phyloP scores from a whole-genome alignment of 35 echinoderm and acorn worm genomes.

The Eucidaris tribuloides region DNA sequence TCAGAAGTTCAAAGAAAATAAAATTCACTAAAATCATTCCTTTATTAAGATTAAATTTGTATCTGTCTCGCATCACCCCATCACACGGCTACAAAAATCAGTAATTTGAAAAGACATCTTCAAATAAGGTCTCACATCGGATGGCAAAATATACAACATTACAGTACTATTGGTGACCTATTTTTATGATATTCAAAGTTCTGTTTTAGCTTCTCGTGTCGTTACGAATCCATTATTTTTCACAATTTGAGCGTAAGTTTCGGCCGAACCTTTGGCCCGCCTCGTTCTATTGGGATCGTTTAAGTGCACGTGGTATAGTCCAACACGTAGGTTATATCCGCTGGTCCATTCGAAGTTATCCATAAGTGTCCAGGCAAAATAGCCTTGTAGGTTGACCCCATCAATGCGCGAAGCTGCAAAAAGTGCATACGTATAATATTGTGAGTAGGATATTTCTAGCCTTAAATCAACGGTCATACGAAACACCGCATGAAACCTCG shows the following conservation, averaged over 20 bases:
- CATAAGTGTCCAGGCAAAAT: conserved; percentile 56
- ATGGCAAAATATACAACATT: too few species aligned
- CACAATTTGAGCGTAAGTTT: conserved; percentile 4
- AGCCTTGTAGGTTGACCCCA: conserved; percentile 45
- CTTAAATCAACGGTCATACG: too few species aligned
- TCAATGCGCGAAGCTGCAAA: conserved; percentile 19
- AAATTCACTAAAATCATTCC: too few species aligned
- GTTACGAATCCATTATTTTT: conserved; percentile 42
- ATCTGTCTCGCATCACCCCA: too few species aligned
- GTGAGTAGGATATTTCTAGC: not conserved
- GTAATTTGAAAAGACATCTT: too few species aligned
- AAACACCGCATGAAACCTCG: too few species aligned
- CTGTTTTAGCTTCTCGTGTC: not conserved
- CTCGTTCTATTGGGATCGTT: conserved; percentile 26
- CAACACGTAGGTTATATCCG: conserved; percentile 54
- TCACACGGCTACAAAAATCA: too few species aligned
- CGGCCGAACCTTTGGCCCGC: conserved; percentile 23
- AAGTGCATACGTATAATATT: not conserved
- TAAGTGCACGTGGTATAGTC: conserved; percentile 47
- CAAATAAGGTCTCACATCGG: too few species aligned
- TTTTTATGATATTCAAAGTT: too few species aligned
- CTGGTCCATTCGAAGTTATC: conserved; percentile 62
- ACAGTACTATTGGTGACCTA: too few species aligned
- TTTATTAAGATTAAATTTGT: too few species aligned
- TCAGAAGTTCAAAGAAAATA: too few species aligned